A percentile compares a stretch with the other conserved stretches of the same genome.
Conservation (phyloP, 2,797 vertebrate species). For the Ciconia nigra region DNA sequence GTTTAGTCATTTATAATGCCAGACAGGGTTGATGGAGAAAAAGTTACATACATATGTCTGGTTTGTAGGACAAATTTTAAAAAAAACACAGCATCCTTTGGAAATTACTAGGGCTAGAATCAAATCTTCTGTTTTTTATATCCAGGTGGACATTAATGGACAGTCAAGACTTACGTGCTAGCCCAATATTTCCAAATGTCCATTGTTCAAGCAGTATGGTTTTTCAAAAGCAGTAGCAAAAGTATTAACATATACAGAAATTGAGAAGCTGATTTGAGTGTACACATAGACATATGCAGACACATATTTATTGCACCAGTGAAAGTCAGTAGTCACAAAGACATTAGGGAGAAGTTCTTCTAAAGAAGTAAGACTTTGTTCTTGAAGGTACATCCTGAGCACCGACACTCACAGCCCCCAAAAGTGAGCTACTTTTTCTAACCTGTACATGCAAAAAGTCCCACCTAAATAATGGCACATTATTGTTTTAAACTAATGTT, state of each 20-base stretch:
- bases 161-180: background rate
- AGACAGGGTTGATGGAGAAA: background rate
- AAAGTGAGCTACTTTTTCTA: background rate
- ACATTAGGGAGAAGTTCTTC: background rate
- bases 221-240: background rate
- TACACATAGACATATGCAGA: background rate
- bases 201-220: background rate
- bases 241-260: background rate
- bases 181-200: background rate
- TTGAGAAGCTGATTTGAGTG: background rate
- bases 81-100: background rate
- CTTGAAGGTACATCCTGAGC: background rate
- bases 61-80: background rate
- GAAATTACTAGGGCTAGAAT: background rate
- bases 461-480: background rate
- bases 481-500: background rate
- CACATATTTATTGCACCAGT: background rate
- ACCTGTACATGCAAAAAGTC: background rate
- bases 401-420: background rate
- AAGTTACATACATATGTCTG: fast-evolving
- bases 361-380: background rate
- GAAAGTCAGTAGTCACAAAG: background rate
- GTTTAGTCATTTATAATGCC: background rate
- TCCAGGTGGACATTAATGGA: background rate
- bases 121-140: background rate